phyloP scores from a whole-genome alignment of 2,888 invertebrate species.

The Iphiclides podalirius region DNA sequence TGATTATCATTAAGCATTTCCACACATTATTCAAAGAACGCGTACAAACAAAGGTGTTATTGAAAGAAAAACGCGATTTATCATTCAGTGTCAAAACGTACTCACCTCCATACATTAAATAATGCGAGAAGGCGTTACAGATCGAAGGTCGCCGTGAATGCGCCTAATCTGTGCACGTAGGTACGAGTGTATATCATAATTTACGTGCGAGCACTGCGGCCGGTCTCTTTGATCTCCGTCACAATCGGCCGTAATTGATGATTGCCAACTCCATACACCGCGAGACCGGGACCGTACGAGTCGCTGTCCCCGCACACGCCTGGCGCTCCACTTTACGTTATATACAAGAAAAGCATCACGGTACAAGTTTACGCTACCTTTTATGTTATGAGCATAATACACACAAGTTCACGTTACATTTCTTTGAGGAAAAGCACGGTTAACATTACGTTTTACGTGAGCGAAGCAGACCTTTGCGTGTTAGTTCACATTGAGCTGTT shows the following conservation, averaged over 20 bases:
- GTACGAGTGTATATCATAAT: conserved; percentile 61
- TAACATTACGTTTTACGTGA: too few relatives aligned
- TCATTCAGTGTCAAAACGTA: conserved; percentile 11
- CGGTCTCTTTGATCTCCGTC: conserved; percentile 73
- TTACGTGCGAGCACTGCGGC: conserved; percentile 50
- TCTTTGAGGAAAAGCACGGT: too few relatives aligned
- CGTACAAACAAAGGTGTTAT: neutral
- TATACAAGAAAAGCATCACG: neutral
- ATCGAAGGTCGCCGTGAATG: conserved; percentile 24
- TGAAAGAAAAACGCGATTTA: conserved; percentile 5
- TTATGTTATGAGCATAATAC: too few relatives aligned
- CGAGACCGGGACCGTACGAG: too few relatives aligned
- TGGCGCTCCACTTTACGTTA: conserved; percentile 19
- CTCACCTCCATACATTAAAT: conserved; percentile 6
- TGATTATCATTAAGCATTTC: too few relatives aligned
- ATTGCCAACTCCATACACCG: conserved; percentile 50
- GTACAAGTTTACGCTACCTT: too few relatives aligned
- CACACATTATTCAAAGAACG: neutral
- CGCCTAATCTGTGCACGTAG: conserved; percentile 38
- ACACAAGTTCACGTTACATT: too few relatives aligned
- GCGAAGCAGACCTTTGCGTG: too few relatives aligned
- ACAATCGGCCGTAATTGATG: conserved; percentile 76
- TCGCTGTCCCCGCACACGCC: conserved; percentile 30
- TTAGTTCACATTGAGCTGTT: too few relatives aligned
- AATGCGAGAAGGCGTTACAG: conserved; percentile 8